phyloP scores from a whole-genome alignment of 2,113 vertebrate species.

The Casuarius casuarius region DNA sequence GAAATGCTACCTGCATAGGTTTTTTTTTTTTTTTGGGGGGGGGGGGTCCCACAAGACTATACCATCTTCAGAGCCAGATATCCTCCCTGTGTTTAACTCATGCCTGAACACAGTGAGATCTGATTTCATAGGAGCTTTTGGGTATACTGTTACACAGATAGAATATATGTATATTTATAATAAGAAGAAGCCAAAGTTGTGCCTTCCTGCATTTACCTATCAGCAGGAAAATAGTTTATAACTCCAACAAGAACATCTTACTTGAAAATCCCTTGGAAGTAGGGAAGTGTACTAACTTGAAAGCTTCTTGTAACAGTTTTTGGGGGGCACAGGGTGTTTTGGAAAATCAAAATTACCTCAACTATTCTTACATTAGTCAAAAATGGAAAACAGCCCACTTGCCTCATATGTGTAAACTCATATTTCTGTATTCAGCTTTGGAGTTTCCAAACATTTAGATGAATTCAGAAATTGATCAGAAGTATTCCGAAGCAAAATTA shows the following conservation, averaged over 20 bases:
- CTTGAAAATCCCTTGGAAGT: background rate
- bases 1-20: background rate
- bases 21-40: background rate
- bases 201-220: background rate
- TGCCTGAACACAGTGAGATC: background rate
- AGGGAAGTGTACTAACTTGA: background rate
- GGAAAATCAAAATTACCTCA: background rate
- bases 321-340: fast-evolving
- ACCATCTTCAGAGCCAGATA: background rate
- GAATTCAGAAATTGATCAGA: background rate
- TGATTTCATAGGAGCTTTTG: background rate
- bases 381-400: background rate
- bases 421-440: background rate
- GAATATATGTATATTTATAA: background rate
- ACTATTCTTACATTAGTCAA: background rate
- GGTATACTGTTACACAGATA: background rate
- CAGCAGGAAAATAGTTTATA: background rate
- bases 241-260: background rate
- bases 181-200: background rate
- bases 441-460: background rate
- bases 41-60: background rate
- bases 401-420: background rate
- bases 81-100: background rate
- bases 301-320: background rate
- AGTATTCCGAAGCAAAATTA: background rate